A percentile compares a stretch with the other conserved stretches of the same genome.
Evolutionary conservation across 2,113 vertebrate genomes (phyloP).

Genomic region (Gallinago media): DNA sequence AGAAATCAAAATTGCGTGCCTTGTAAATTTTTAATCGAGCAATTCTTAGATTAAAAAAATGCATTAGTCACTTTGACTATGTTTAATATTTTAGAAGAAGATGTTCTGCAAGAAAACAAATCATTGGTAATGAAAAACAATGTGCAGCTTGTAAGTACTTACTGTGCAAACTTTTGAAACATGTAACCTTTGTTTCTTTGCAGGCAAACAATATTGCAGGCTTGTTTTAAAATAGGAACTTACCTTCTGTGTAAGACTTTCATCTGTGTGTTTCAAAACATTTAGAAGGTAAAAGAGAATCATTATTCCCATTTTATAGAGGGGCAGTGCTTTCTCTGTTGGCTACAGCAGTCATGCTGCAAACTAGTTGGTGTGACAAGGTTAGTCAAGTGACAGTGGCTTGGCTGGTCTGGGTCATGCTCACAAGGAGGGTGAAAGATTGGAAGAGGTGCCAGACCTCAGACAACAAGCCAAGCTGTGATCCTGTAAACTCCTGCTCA

Average conservation of each 20-base stretch:
- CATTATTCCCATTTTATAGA: not conserved
- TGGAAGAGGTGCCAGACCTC: not conserved
- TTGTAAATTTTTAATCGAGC: slow-evolving; percentile 90
- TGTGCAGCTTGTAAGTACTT: slow-evolving; percentile 63
- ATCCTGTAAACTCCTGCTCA: not conserved
- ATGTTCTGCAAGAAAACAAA: slow-evolving; percentile 80
- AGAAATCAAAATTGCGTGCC: slow-evolving; percentile 91
- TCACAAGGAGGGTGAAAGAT: not conserved
- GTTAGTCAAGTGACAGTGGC: rapidly evolving
- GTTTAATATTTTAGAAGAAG: slow-evolving; percentile 89
- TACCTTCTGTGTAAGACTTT: not conserved
- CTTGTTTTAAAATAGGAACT: slow-evolving; percentile 10
- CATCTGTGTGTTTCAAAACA: not conserved
- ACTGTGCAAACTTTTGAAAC: slow-evolving; percentile 64
- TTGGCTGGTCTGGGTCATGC: not conserved
- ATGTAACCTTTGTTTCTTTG: slow-evolving; percentile 52
- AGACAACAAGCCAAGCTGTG: not conserved
- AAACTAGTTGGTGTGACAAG: rapidly evolving
- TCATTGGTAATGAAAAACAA: slow-evolving; percentile 78
- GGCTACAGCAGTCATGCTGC: not conserved
- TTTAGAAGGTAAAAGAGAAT: not conserved
- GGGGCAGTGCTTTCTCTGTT: not conserved
- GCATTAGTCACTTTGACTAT: slow-evolving; percentile 89
- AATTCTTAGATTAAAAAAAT: slow-evolving; percentile 86
- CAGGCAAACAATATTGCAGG: not conserved